These are phyloP conservation scores for Typhlichthys subterraneus DNA, from an alignment of 2,797 vertebrate genomes.

Conservation along the genomic window DNA sequence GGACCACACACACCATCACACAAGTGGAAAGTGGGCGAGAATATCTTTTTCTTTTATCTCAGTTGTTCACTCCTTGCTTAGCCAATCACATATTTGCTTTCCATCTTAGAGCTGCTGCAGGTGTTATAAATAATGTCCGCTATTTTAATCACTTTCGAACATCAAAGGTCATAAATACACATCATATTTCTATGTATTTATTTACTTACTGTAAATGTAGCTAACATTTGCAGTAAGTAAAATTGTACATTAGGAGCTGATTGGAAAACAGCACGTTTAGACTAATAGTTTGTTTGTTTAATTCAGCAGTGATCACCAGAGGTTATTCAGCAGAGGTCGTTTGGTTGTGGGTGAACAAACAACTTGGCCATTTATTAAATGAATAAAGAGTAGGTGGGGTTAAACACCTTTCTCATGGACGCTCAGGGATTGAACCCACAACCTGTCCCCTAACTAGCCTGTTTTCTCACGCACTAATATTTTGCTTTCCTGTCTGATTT, in stretches of 20 bases:
- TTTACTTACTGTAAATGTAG: no score
- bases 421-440: no score
- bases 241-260: background rate
- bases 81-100: slow-evolving; percentile 7
- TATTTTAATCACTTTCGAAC: slow-evolving; percentile 19
- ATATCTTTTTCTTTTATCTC: background rate
- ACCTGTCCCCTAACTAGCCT: background rate
- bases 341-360: slow-evolving; percentile 22
- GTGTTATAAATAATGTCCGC: slow-evolving; percentile 21
- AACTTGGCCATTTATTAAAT: slow-evolving; percentile 14
- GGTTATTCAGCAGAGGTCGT: slow-evolving; percentile 30
- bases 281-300: no score
- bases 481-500: slow-evolving; percentile 27
- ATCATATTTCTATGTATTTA: background rate
- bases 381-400: slow-evolving; percentile 11
- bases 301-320: background rate
- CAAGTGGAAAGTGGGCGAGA: slow-evolving; percentile 5
- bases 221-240: no score
- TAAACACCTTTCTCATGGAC: background rate
- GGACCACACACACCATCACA: slow-evolving; percentile 13
- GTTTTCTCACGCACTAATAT: slow-evolving; percentile 19
- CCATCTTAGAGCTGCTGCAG: slow-evolving; percentile 19
- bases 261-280: background rate
- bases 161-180: slow-evolving; percentile 15
- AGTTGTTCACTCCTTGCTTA: background rate